Percentiles rank a stretch among this genome's conserved stretches.
Conservation (phyloP, 2,113 vertebrate species). For the Uria aalge region DNA sequence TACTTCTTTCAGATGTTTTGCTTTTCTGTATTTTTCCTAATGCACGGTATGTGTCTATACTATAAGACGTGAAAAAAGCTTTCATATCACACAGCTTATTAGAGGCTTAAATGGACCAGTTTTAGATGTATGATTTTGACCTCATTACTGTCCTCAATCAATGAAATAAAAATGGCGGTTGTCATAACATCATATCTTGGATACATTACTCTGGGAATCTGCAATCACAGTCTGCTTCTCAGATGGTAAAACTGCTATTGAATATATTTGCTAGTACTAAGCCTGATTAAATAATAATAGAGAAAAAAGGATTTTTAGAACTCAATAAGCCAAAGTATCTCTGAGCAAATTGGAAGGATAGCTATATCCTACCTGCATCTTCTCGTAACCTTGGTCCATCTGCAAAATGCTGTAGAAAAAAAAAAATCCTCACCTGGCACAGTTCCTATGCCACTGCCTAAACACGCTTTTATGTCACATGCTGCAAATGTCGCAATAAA, state of each 20-base stretch:
- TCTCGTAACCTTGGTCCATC: not conserved
- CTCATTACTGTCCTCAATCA: constrained; percentile 63
- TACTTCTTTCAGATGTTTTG: not conserved
- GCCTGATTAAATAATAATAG: constrained; percentile 51
- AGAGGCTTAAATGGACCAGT: constrained; percentile 60
- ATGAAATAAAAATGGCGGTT: constrained; percentile 61
- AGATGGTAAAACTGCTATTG: not conserved
- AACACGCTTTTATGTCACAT: not conserved
- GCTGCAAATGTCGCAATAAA: not conserved
- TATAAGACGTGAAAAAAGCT: constrained; percentile 36
- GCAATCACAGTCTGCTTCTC: constrained; percentile 44
- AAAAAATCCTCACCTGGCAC: not conserved
- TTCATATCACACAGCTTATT: constrained; percentile 63
- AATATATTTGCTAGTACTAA: constrained; percentile 32
- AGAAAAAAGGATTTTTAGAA: not conserved
- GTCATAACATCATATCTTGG: constrained; percentile 35
- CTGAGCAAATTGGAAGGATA: not conserved
- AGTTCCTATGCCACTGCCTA: not conserved
- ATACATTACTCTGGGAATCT: constrained; percentile 13
- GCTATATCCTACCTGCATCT: not conserved
- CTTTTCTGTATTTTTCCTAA: not conserved
- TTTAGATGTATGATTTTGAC: constrained; percentile 64
- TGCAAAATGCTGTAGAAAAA: not conserved
- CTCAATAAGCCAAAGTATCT: constrained; percentile 7
- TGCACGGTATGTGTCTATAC: not conserved